Percentiles rank a stretch among this genome's conserved stretches.
These are phyloP conservation scores for Pseudomyrmex concolor DNA, from an alignment of 1,140 invertebrate species.

Conservation along the genomic window DNA sequence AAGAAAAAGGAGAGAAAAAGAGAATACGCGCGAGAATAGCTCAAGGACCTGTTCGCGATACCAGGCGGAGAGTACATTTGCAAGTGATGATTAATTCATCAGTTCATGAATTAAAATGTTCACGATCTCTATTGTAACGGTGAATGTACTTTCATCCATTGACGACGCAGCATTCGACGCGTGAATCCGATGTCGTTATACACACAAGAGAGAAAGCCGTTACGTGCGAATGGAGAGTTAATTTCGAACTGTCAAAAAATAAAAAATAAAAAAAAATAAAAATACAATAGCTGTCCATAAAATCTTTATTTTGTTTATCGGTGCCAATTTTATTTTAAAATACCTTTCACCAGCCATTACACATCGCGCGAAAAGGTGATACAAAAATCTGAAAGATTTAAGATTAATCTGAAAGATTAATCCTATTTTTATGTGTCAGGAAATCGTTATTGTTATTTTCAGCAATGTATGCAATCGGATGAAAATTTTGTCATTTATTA, in stretches of 20 bases:
- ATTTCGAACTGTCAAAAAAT: slow-evolving; percentile 48
- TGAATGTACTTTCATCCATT: slow-evolving; percentile 65
- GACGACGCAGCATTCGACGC: slow-evolving; percentile 48
- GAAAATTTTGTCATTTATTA: background rate
- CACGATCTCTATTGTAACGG: slow-evolving; percentile 75
- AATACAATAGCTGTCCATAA: slow-evolving; percentile 29
- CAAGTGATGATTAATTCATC: slow-evolving; percentile 74
- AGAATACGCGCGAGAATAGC: slow-evolving; percentile 63
- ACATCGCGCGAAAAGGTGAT: background rate
- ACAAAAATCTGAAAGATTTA: background rate
- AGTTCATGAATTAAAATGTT: slow-evolving; percentile 76
- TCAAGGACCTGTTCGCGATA: slow-evolving; percentile 69
- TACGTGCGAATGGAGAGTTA: slow-evolving; percentile 64
- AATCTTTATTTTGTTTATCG: background rate
- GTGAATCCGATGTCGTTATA: slow-evolving; percentile 57
- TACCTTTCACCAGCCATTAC: background rate
- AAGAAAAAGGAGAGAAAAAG: too few species aligned
- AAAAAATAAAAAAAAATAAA: background rate
- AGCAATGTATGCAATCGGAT: background rate
- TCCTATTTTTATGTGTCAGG: background rate
- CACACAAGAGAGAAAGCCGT: slow-evolving; percentile 56
- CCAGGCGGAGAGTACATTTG: slow-evolving; percentile 66
- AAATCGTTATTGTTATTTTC: background rate
- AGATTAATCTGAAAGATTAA: slow-evolving; percentile 1
- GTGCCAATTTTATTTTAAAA: background rate